These are phyloP conservation scores for Syngnathus rostellatus DNA, from an alignment of 2,797 vertebrate species.

Conservation along the genomic window DNA sequence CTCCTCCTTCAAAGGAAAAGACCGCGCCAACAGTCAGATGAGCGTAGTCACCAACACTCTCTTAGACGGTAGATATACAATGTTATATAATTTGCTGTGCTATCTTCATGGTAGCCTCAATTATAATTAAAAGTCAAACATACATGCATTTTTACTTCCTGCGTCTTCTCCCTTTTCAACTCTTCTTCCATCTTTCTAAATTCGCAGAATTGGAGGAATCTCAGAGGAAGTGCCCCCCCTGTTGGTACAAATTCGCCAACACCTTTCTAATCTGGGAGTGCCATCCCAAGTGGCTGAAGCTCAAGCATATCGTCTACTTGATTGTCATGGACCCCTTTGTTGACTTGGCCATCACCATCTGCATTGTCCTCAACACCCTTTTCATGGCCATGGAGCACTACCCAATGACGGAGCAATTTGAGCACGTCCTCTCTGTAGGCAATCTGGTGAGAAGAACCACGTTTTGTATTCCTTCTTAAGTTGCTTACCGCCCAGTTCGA, in stretches of 20 bases:
- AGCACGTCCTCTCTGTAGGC: conserved; percentile 78
- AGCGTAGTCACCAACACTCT: conserved; percentile 94
- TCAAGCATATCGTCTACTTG: conserved; percentile 88
- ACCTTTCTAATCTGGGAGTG: conserved; percentile 95
- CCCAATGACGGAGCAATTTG: conserved; percentile 83
- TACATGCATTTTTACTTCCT: background rate
- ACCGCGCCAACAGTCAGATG: conserved; percentile 91
- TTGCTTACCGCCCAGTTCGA: conserved; percentile 16
- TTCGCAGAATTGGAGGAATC: conserved; percentile 90
- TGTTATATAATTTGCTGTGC: background rate
- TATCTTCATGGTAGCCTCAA: background rate
- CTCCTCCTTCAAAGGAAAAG: conserved; percentile 88
- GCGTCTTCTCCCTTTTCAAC: background rate
- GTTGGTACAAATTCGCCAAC: conserved; percentile 97
- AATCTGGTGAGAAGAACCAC: conserved; percentile 81
- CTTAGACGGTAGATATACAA: conserved; percentile 76
- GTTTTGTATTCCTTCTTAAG: conserved; percentile 3
- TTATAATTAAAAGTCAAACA: background rate
- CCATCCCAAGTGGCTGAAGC: conserved; percentile 85
- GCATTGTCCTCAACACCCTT: conserved; percentile 94
- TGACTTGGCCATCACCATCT: conserved; percentile 97
- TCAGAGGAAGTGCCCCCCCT: conserved; percentile 93
- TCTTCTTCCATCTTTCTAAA: background rate
- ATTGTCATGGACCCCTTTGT: conserved; percentile 99
- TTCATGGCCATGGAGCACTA: conserved; percentile 99